These are phyloP conservation scores for Trypoxylon attenuatum DNA, from an alignment of 2,888 invertebrate genomes.

Conservation along the genomic window DNA sequence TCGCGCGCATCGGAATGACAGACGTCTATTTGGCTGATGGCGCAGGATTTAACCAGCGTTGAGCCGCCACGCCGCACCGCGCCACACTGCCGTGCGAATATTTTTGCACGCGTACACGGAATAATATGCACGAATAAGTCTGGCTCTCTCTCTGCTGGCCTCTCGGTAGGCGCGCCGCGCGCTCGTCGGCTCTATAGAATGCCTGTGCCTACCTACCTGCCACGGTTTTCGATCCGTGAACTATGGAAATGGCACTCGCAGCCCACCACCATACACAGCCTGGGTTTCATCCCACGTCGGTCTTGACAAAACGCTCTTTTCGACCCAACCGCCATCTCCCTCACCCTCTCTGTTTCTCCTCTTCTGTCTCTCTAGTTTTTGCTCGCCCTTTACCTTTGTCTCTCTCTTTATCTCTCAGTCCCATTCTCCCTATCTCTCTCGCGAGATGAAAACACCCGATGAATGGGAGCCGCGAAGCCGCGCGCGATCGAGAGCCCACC, in stretches of 20 bases:
- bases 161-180: background rate
- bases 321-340: background rate
- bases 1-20: slow-evolving; percentile 33
- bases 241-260: slow-evolving; percentile 3
- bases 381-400: background rate
- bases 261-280: slow-evolving; percentile 14
- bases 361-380: background rate
- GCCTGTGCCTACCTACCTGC: background rate
- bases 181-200: slow-evolving; percentile 5
- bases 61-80: background rate
- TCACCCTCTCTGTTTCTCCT: background rate
- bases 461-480: slow-evolving; percentile 28
- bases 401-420: background rate
- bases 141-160: background rate
- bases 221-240: slow-evolving; percentile 22
- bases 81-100: slow-evolving; percentile 40
- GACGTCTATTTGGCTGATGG: slow-evolving; percentile 53
- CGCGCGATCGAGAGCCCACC: slow-evolving; percentile 8
- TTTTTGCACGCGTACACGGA: slow-evolving; percentile 44
- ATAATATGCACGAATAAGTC: slow-evolving; percentile 46
- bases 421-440: background rate
- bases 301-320: slow-evolving; percentile 3
- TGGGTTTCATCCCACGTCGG: slow-evolving; percentile 34
- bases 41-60: slow-evolving; percentile 36
- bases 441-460: slow-evolving; percentile 14